phyloP scores from a whole-genome alignment of 2,113 vertebrate genomes.

The Edolisoma coerulescens region DNA sequence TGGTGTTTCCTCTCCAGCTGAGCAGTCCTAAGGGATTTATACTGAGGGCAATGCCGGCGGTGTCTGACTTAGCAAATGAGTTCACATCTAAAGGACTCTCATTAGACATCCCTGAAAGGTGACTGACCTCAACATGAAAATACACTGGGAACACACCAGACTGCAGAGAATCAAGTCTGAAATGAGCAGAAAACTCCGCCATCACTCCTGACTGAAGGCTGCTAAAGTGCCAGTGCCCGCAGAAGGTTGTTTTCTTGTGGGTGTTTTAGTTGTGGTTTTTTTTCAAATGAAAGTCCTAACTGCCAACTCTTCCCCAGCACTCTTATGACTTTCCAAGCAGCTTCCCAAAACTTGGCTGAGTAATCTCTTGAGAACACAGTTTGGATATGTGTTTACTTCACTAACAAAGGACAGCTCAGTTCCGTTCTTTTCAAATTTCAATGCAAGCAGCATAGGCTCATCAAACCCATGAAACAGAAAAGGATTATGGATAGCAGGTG shows the following conservation, averaged over 20 bases:
- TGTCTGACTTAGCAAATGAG: neutral
- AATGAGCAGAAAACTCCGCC: neutral
- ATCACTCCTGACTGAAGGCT: neutral
- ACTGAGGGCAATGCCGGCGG: accelerated
- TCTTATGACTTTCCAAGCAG: neutral
- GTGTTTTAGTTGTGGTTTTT: neutral
- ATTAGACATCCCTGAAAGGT: neutral
- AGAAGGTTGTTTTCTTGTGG: neutral
- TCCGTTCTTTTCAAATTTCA: neutral
- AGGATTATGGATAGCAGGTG: conserved; percentile 33
- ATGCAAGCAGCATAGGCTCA: neutral
- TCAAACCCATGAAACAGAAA: conserved; percentile 3
- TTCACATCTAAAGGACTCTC: neutral
- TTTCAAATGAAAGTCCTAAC: neutral
- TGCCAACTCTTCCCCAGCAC: neutral
- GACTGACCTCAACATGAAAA: neutral
- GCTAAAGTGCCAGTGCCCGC: neutral
- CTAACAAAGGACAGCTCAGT: neutral
- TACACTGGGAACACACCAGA: neutral
- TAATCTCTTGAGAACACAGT: neutral
- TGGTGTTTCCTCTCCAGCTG: neutral
- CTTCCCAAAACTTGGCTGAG: neutral
- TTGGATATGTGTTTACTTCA: neutral
- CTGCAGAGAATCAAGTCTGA: neutral
- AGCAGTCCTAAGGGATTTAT: neutral